phyloP scores from a whole-genome alignment of 2,888 invertebrate species.

The Patella caerulea region DNA sequence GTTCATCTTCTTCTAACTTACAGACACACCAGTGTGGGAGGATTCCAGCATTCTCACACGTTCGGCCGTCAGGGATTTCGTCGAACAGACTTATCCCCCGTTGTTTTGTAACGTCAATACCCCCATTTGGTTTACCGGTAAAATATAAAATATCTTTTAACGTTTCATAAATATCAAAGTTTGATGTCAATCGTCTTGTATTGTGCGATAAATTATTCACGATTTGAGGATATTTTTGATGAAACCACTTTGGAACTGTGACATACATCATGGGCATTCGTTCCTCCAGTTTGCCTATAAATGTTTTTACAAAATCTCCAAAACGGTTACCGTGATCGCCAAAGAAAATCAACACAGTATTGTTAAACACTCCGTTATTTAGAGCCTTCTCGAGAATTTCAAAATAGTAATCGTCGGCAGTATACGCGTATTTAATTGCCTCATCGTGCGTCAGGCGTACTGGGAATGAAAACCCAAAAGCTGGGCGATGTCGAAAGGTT shows the following conservation, averaged over 20 bases:
- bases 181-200: conserved; percentile 79
- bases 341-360: conserved; percentile 71
- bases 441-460: conserved; percentile 87
- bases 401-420: conserved; percentile 77
- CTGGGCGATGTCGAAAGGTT: conserved; percentile 76
- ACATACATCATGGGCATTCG: conserved; percentile 85
- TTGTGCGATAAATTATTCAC: conserved; percentile 79
- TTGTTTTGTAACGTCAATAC: conserved; percentile 15
- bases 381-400: conserved; percentile 75
- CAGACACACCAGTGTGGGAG: conserved; percentile 75
- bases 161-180: conserved; percentile 87
- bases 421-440: conserved; percentile 82
- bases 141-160: conserved; percentile 76
- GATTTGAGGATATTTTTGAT: conserved; percentile 76
- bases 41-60: conserved; percentile 83
- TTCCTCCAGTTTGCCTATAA: conserved; percentile 84
- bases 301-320: conserved; percentile 85
- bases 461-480: conserved; percentile 89
- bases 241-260: conserved; percentile 81
- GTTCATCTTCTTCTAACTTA: background rate
- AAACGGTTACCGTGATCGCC: conserved; percentile 93
- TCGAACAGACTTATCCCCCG: conserved; percentile 79
- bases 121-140: background rate
- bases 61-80: conserved; percentile 80
- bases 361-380: conserved; percentile 57